Base-by-base conservation (phyloP, 1,140 invertebrate species). In the Phthorimaea operculella region DNA sequence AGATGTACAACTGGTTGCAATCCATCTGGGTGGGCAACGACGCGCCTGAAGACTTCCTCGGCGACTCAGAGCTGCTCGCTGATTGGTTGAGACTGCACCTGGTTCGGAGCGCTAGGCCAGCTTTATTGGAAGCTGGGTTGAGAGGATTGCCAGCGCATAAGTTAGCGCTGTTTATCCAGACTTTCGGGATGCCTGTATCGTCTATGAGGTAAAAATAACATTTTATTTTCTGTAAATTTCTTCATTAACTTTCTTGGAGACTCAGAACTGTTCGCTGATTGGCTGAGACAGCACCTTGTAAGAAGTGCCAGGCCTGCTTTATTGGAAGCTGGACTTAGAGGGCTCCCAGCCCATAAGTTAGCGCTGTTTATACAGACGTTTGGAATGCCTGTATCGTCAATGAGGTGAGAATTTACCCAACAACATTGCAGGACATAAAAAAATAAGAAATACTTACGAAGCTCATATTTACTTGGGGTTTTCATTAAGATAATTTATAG, bases 351-450 rank as follows among this genome's bases (percentile, higher is more conserved):
- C 0, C 89, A 92, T 50, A 96, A 98, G 74, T 87, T 98, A n/a
- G 92, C 98, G 4, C 84, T 98, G 3, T 98, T 98, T 76, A 95
- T 98, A 49, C 96, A 98, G 79, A 97, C 95, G 12, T 98, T 98
- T 83, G 97, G 97, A 18, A 95, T 98, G 60, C 97, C 97, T 0
- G 92, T 97, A 0, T 87, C 89, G 54, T 95, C 94, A 5, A 97
- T 98, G 93, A 94, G 78, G 82, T 47, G n/a, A 47, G 21, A 28
- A 28, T 28, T n/a, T n/a, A n/a, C n/a, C n/a, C n/a, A n/a, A n/a
- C n/a, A n/a, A n/a, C n/a, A n/a, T n/a, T n/a, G n/a, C n/a, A n/a
- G n/a, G n/a, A n/a, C n/a, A n/a, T n/a, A n/a, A n/a, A n/a, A n/a
- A n/a, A n/a, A n/a, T n/a, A n/a, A n/a, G n/a, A n/a, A n/a, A n/a